Evolutionary conservation across 2,797 vertebrate species (phyloP).

Genomic region (Pristis pectinata): DNA sequence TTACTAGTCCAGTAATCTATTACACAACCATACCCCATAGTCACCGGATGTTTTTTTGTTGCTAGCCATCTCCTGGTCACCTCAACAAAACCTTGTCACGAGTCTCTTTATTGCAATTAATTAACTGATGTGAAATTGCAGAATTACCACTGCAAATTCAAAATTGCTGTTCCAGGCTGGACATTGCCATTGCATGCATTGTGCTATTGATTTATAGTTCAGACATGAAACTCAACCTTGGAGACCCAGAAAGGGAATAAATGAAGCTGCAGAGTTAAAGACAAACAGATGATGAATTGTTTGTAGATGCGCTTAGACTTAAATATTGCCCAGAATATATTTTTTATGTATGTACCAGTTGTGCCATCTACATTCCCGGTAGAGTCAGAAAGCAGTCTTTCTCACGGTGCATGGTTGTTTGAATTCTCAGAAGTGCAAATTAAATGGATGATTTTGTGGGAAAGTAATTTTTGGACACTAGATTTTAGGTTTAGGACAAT

Average conservation of each 20-base stretch:
- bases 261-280: neutral
- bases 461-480: neutral
- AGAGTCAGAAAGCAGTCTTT: neutral
- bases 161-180: neutral
- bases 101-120: neutral
- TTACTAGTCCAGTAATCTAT: too few species aligned
- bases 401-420: neutral
- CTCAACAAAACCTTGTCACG: neutral
- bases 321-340: neutral
- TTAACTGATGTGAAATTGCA: neutral
- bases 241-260: neutral
- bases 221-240: neutral
- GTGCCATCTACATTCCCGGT: neutral
- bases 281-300: neutral
- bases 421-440: neutral
- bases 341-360: neutral
- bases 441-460: neutral
- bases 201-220: neutral
- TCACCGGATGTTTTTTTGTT: neutral
- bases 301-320: neutral
- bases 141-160: neutral
- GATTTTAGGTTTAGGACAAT: too few species aligned
- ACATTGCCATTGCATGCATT: neutral
- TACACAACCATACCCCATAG: neutral
- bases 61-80: neutral